Conservation (phyloP, 2,113 vertebrate species). For the Phalacrocorax aristotelis region DNA sequence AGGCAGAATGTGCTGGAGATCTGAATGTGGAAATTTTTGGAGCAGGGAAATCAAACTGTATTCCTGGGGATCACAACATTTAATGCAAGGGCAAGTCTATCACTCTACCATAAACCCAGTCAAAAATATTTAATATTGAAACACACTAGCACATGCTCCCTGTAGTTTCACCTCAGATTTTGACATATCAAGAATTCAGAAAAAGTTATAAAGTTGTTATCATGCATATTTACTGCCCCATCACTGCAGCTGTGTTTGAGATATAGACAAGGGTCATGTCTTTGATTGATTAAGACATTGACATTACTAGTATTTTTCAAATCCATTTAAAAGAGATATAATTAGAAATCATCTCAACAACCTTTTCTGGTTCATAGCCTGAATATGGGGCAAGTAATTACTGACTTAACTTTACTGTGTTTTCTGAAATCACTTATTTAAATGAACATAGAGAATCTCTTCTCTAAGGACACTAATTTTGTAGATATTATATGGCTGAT, state of each 20-base stretch:
- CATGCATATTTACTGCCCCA: neutral
- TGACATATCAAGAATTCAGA: neutral
- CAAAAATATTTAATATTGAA: neutral
- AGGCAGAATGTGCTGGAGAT: neutral
- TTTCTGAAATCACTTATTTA: conserved; percentile 17
- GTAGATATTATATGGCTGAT: neutral
- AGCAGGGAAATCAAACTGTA: neutral
- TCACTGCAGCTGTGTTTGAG: neutral
- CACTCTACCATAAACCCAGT: neutral
- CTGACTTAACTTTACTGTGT: neutral
- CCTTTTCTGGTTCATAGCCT: conserved; percentile 10
- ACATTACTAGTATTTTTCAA: neutral
- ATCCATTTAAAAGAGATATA: neutral
- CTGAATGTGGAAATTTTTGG: neutral
- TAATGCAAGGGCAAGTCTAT: neutral
- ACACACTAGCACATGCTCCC: neutral
- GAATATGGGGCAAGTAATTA: neutral
- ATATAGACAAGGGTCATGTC: neutral
- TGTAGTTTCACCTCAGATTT: neutral
- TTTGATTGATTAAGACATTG: neutral
- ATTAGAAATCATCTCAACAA: neutral
- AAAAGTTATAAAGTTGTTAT: neutral
- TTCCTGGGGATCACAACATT: neutral
- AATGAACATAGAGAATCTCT: neutral
- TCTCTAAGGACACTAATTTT: neutral